Evolutionary conservation across 2,888 invertebrate genomes (phyloP).

Genomic region (Podabrus alpinus): DNA sequence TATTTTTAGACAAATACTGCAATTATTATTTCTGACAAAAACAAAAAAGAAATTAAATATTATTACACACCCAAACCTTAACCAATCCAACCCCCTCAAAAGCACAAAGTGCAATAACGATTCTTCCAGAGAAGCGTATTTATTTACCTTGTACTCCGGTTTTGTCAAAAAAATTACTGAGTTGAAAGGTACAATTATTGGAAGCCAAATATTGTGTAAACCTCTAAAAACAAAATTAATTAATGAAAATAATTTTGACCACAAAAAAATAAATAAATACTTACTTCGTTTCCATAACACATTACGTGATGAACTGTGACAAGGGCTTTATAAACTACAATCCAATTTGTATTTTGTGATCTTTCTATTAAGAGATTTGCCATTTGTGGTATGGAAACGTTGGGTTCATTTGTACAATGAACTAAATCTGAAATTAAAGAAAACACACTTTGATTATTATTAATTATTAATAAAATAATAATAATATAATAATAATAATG

Average conservation of each 20-base stretch:
- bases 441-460: conserved; percentile 29
- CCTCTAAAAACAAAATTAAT: conserved; percentile 70
- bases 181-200: conserved; percentile 98
- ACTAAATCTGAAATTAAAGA: conserved; percentile 88
- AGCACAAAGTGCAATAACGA: not conserved
- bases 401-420: conserved; percentile 99
- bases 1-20: not conserved
- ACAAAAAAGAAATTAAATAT: not conserved
- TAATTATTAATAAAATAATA: not conserved
- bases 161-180: conserved; percentile 97
- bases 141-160: conserved; percentile 92
- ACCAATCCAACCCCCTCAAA: not conserved
- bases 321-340: conserved; percentile 97
- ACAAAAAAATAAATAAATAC: not conserved
- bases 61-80: not conserved
- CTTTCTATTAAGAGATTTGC: conserved; percentile 97
- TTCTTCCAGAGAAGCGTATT: conserved; percentile 6
- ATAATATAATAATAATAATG: too few species aligned
- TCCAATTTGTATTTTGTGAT: conserved; percentile 97
- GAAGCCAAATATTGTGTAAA: conserved; percentile 99
- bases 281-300: conserved; percentile 99
- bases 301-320: conserved; percentile 98
- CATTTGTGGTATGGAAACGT: conserved; percentile 98
- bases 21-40: not conserved
- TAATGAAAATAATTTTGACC: not conserved